Evolutionary conservation across 1,140 invertebrate species (phyloP), one percentile per base, ranked within the genome.

Genomic region (Cydia fagiglandana): DNA sequence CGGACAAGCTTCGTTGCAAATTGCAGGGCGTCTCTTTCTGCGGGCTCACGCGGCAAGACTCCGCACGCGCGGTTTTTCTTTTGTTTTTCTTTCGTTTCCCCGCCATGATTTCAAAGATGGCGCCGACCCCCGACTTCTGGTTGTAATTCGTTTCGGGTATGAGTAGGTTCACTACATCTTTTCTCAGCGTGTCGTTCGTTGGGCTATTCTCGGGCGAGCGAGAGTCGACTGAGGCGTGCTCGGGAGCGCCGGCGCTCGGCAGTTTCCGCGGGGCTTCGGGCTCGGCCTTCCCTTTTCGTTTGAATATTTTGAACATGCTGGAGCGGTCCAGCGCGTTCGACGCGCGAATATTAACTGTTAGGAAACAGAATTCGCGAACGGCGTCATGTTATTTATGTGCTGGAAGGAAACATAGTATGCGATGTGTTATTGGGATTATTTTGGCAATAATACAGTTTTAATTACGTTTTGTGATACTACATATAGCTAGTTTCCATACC

Each of bases 301-400:
- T 91, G 82, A 92, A 91, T 84, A 92, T 89, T 79, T 85, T 90
- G 76, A 91, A 91, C 89, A 92, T 91, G 85, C 83, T 64, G 77
- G 38, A 38, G 2, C 47, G 86, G 86, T 81, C 84, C 83, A 82
- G 74, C 53, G 66, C 79, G 61, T 24, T 9, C 80, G 83, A 75
- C 79, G 86, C 47, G 75, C 17, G 66, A 76, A 61, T 50, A 24
- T 15, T 77, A 68, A 88, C 84, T 87, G 85, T 78, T 74, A 38
- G 66, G 75, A 77, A 76, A 80, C 77, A 79, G 56, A 77, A 82
- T 75, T 75, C 76, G 73, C 75, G 77, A 75, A 66, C 73, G 66
- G 70, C 47, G 47, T 53, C 47, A 68, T 73, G 24, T 78, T 53
- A 75, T 80, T 76, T 81, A 80, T 79, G 64, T 81, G 77, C 78